Evolutionary conservation across 2,113 vertebrate species (phyloP), one percentile per base, ranked within the genome.

Genomic region (Irena cyanogastra): DNA sequence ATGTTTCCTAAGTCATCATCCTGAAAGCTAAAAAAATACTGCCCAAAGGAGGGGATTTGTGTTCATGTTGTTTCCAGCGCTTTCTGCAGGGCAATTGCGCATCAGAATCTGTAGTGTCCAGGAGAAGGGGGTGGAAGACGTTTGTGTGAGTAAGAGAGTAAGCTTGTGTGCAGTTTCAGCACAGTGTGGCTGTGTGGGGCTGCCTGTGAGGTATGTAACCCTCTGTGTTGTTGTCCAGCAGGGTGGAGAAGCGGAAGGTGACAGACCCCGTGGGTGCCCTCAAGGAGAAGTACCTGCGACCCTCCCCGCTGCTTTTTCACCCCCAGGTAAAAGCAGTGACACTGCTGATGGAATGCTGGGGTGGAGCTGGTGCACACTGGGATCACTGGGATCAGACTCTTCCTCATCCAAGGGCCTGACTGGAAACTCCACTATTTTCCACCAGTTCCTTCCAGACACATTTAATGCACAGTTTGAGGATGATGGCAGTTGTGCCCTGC

Each of bases 181-280:
- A 1, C 1, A 8, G 16, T 7, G 37, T 6, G 76, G 44, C 57
- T 68, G 2, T 31, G n/a, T 28, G 54, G 54, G 71, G 76, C 59
- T 54, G 19, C 69, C 78, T 57, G 84, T 49, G 47, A 72, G 98
- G 99, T 99, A 98, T 95, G 99, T 99, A 99, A 99, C 99, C 99
- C 99, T 99, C 97, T 98, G 97, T 98, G 97, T 98, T 99, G 99
- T 96, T 97, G 99, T 99, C 99, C 99, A 99, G 99, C 99, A 99
- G 99, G 99, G 99, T 99, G 98, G 99, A 99, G 98, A 99, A 99
- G 98, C 99, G 99, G 98, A 99, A 99, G 98, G 98, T 99, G 98
- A 97, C 99, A 2, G 99, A 99, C 96, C 99, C 99, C 35, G 98
- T 99, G 94, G 99, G 99, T 91, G 98, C 98, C 97, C 98, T 99